phyloP scores from a whole-genome alignment of 1,140 invertebrate species.

The Linepithema humile region DNA sequence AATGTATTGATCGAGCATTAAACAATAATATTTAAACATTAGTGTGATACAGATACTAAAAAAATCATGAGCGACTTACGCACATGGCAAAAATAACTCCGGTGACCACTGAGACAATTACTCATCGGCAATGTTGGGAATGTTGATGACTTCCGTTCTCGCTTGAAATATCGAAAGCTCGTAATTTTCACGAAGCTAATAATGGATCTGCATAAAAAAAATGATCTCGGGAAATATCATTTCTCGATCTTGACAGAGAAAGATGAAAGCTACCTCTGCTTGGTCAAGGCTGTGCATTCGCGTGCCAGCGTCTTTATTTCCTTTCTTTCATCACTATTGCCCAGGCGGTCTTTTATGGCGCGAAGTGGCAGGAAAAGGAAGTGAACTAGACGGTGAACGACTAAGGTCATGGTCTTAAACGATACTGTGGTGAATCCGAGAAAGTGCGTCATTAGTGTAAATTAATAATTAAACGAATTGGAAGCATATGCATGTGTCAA shows the following conservation, averaged over 20 bases:
- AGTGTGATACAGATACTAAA: background rate
- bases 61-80: background rate
- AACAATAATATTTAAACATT: background rate
- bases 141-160: slow-evolving; percentile 61
- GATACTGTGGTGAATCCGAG: slow-evolving; percentile 51
- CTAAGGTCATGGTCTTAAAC: slow-evolving; percentile 63
- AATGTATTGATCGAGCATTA: too few relatives aligned
- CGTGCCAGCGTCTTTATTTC: slow-evolving; percentile 55
- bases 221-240: background rate
- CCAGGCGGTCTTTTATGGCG: slow-evolving; percentile 59
- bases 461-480: background rate
- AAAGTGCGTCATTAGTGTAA: slow-evolving; percentile 1
- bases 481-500: background rate
- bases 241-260: background rate
- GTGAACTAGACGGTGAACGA: slow-evolving; percentile 67
- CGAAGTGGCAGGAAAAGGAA: slow-evolving; percentile 69
- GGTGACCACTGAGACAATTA: slow-evolving; percentile 43
- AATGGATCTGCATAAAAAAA: background rate
- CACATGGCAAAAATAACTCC: background rate
- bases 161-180: slow-evolving; percentile 10
- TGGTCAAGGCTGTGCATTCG: slow-evolving; percentile 13
- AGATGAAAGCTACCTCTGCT: background rate
- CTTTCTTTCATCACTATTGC: slow-evolving; percentile 62
- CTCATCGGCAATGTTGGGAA: slow-evolving; percentile 29
- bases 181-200: background rate